Evolutionary conservation across 2,888 invertebrate genomes (phyloP).

Genomic region (Heliconius ismenius): DNA sequence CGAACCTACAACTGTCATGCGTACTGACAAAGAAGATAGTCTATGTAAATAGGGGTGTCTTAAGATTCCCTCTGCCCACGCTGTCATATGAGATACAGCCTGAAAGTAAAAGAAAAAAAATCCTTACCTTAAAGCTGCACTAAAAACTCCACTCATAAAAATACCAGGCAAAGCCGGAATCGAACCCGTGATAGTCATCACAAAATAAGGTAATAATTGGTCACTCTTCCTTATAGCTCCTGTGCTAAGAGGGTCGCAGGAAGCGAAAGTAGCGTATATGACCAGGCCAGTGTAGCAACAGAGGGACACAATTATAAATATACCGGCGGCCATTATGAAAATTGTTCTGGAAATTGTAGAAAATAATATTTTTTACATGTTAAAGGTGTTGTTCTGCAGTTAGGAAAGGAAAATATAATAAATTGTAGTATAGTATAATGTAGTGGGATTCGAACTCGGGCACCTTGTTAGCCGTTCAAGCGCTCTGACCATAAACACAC

Average conservation of each 20-base stretch:
- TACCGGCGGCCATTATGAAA: conserved; percentile 89
- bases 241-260: conserved; percentile 92
- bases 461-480: no score
- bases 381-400: no score
- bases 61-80: background rate
- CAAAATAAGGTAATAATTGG: conserved; percentile 90
- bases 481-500: no score
- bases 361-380: background rate
- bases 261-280: conserved; percentile 91
- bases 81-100: background rate
- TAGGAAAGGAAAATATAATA: no score
- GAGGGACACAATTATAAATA: conserved; percentile 87
- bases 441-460: background rate
- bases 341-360: conserved; percentile 83
- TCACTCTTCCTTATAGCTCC: conserved; percentile 86
- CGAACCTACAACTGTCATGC: background rate
- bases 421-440: no score
- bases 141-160: conserved; percentile 93
- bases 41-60: background rate
- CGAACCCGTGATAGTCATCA: conserved; percentile 88
- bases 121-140: conserved; percentile 89
- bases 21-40: background rate
- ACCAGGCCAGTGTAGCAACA: conserved; percentile 93
- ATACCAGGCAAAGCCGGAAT: conserved; percentile 91
- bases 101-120: background rate